Base-by-base conservation (phyloP, 2,888 invertebrate genomes). In the Leptura quadrifasciata region DNA sequence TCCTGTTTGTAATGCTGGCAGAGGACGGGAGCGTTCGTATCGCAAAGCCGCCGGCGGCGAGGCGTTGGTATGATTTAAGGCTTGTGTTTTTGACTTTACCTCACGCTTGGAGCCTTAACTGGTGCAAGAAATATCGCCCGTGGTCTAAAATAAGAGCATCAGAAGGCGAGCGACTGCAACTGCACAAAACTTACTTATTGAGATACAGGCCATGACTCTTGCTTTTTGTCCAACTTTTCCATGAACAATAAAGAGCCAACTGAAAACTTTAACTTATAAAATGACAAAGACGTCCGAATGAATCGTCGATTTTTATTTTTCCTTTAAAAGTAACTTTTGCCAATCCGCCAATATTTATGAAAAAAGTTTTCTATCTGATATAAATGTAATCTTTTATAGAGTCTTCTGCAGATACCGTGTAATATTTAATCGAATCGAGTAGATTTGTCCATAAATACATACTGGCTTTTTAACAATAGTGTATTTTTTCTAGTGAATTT, bases 51-150 rank as follows among this genome's bases (percentile, higher is more conserved):
- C 61, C 76, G 75, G 82, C 77, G 82, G 78, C 74, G 79, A 71
- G 75, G 82, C 77, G 82, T 79, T 75, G 79, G 73, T 69, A 80
- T 83, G 82, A 83, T 83, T 82, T 83, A 83, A 72, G 70, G 80
- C 65, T 73, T 64, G 75, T 82, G 81, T 82, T 82, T 82, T 80
- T 82, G 80, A 81, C 83, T 81, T 74, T 60, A 74, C 69, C 75
- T 61, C 57, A 52, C 75, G 58, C 75, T 76, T 21, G 69, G 39
- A 18, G 55, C 31, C 72, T 54, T 24, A 24, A 35, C 72, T 35
- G 58, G 72, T 35, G 79, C 75, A 77, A 79, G 79, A 79, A 76
- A 79, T 79, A 81, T 79, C 70, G 72, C 73, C 74, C 72, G 69
- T 71, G 74, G 64, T 54, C 73, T 52, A 65, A 71, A 76, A 79